Percentiles rank a stretch among this genome's conserved stretches.
Conservation (phyloP, 2,888 invertebrate species). For the Aricia artaxerxes region DNA sequence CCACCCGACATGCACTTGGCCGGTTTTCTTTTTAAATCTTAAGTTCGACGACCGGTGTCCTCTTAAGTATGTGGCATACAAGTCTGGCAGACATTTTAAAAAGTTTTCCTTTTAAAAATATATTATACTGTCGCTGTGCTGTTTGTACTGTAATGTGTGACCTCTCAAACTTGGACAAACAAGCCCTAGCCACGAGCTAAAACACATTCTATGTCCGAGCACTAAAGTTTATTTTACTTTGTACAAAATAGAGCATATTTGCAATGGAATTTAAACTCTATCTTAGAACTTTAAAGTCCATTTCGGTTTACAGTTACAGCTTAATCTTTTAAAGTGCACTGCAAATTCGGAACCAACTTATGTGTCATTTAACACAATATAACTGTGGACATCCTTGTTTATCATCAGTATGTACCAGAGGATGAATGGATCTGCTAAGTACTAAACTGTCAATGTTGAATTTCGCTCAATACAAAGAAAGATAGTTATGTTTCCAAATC, state of each 20-base stretch:
- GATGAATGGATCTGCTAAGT: no score
- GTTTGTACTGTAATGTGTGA: conserved; percentile 4
- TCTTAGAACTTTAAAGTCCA: background rate
- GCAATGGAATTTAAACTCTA: conserved; percentile 15
- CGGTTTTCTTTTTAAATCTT: no score
- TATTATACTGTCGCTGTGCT: background rate
- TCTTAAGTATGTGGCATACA: background rate
- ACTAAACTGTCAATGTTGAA: no score
- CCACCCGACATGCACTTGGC: no score
- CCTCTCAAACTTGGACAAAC: conserved; percentile 7
- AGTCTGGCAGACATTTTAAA: conserved; percentile 7
- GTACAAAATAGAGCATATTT: background rate
- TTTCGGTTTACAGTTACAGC: background rate
- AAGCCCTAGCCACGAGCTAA: background rate
- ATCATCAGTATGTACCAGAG: background rate
- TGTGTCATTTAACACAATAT: conserved; percentile 1
- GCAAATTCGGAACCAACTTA: conserved; percentile 5
- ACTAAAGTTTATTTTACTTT: background rate
- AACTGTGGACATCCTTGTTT: background rate
- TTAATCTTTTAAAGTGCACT: conserved; percentile 19
- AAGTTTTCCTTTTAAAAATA: conserved; percentile 16
- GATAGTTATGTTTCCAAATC: no score
- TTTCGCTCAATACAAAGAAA: no score
- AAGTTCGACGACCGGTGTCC: background rate
- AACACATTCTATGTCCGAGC: background rate